Evolutionary conservation across 2,797 vertebrate species (phyloP), one percentile per base, ranked within the genome.

Genomic region (Crocodylus rhombifer): DNA sequence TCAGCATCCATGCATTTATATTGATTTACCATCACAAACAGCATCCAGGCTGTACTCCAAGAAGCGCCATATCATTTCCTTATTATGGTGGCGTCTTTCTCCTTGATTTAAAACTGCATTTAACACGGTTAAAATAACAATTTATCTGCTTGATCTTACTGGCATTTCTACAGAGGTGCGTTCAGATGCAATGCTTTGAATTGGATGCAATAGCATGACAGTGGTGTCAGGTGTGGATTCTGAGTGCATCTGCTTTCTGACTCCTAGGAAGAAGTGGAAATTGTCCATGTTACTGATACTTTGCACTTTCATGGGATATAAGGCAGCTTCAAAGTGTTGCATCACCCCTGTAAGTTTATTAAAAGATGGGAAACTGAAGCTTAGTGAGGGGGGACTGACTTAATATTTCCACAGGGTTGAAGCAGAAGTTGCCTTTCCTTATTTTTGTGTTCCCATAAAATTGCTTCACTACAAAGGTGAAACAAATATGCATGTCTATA

Each of bases 11-110:
- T 77, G 78, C 14, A 25, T 84, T 78, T 87, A 13, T 12, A 6
- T 28, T 28, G 84, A 93, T 93, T 86, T 84, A 25, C 57, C 42
- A 28, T 62, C 86, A 81, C 2, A 81, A 77, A 90, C 71, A 83
- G 6, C 64, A 62, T 42, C 80, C 81, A 16, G 92, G 61, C 87
- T 51, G 20, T 63, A 57, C 7, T 75, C 65, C 75, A 67, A 83
- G 63, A 58, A 74, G 6, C 7, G 26, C 3, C 30, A n/a, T 33
- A 76, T 78, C 0, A 0, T 25, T 81, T 73, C 62, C 82, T 78
- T 42, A 4, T 73, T 85, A 10, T 4, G 4, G 10, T 55, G 36
- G 74, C 76, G 74, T 15, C 15, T 91, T 74, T 14, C 16, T 57
- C 4, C 33, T 75, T 88, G 86, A 36, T 87, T 91, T 57, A 79